phyloP scores from a whole-genome alignment of 92 coral and sea anemone species.

The Epizoanthus stellaris region DNA sequence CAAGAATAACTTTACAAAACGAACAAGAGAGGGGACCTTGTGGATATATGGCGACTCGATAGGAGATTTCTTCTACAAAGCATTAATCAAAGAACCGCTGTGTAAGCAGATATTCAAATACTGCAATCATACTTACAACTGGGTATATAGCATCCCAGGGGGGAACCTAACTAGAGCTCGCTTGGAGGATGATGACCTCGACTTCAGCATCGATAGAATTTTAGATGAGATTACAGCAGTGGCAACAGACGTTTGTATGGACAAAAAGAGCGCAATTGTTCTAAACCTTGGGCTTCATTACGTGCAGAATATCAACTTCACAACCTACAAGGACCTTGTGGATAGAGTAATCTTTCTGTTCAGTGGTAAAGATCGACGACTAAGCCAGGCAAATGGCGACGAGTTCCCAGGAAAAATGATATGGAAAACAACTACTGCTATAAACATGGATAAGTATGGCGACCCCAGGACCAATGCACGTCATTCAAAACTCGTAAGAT shows the following conservation, averaged over 20 bases:
- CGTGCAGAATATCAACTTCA: slow-evolving; percentile 83
- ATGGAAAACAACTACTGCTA: slow-evolving; percentile 92
- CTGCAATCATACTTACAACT: slow-evolving; percentile 79
- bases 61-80: slow-evolving; percentile 82
- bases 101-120: slow-evolving; percentile 64
- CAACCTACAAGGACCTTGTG: slow-evolving; percentile 60
- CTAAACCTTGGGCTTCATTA: slow-evolving; percentile 76
- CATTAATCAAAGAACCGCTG: slow-evolving; percentile 68
- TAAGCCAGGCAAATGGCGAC: slow-evolving; percentile 47
- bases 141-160: slow-evolving; percentile 75
- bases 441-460: slow-evolving; percentile 84
- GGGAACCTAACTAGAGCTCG: slow-evolving; percentile 78
- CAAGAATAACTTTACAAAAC: background rate
- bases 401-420: slow-evolving; percentile 66
- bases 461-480: slow-evolving; percentile 80
- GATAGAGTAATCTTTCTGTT: slow-evolving; percentile 72
- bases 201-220: slow-evolving; percentile 69
- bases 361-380: slow-evolving; percentile 59
- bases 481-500: slow-evolving; percentile 71
- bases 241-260: slow-evolving; percentile 54
- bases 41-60: slow-evolving; percentile 90
- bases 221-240: slow-evolving; percentile 66
- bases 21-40: slow-evolving; percentile 49
- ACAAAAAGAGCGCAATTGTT: slow-evolving; percentile 61
- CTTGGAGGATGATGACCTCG: slow-evolving; percentile 70